Evolutionary conservation across 2,113 vertebrate genomes (phyloP), one percentile per base, ranked within the genome.

Genomic region (Clarias magur): DNA sequence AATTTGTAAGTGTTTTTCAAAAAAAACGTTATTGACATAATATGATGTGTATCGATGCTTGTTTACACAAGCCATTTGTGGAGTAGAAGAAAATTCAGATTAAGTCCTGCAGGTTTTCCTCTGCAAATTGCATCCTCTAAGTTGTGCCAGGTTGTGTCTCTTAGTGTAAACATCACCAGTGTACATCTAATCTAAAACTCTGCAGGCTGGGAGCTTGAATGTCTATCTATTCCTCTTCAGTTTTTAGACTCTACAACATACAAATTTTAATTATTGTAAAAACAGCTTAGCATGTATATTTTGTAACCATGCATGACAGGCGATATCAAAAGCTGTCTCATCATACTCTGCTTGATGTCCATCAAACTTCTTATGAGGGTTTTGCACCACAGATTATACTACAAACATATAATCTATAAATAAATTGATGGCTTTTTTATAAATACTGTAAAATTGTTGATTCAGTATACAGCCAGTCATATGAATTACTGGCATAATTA

Each of bases 251-350:
- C 4, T 56, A 78, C 13, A 78, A 27, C 23, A 56, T 1, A 8
- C 75, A n/a, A 56, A n/a, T 53, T 23, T 12, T 13, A 76, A 76
- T 76, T 25, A 25, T 23, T 53, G 11, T 76, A 53, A 76, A 76
- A 54, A 12, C 48, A 76, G 23, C 73, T 76, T 76, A 15, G 21
- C 73, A 76, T 42, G 7, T 73, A 73, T 13, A 1, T 23, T 73
- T 38, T 34, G 21, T 72, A 57, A 73, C 67, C 27, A 84, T 30
- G n/a, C 16, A 34, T 60, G 68, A 60, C 68, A 42, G 21, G 38
- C 59, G 56, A 84, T 73, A 25, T 73, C 21, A 72, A 59, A 13
- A 75, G 70, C 83, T 62, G 68, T 75, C 68, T 75, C 38, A 75
- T 60, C 56, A 85, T 60, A 27, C 34, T 42, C 30, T 34, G 59